Conservation (phyloP, 1,140 invertebrate genomes). For the Rhagoletis pomonella region DNA sequence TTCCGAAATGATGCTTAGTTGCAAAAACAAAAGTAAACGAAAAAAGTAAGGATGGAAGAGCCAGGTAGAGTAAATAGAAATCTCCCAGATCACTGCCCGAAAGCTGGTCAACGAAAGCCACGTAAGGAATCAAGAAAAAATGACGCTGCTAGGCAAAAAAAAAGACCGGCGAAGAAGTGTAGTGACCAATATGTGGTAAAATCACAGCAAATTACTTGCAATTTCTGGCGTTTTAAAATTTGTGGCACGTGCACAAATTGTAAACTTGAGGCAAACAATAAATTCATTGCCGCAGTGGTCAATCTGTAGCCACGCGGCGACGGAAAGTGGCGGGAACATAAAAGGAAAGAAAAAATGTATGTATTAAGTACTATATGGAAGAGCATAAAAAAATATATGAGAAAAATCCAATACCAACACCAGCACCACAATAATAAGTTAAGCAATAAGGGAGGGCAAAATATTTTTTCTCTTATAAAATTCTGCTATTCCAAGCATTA, state of each 20-base stretch:
- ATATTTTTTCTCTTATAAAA: no score
- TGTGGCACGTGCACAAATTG: constrained; percentile 72
- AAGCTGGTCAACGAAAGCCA: background rate
- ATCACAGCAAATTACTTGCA: constrained; percentile 13
- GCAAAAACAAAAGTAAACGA: background rate
- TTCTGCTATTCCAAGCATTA: no score
- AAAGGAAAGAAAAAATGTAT: background rate
- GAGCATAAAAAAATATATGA: background rate
- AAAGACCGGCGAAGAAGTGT: background rate
- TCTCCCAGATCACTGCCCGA: no score
- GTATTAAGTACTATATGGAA: background rate
- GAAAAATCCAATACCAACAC: background rate
- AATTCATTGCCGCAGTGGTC: constrained; percentile 60
- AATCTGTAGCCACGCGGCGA: background rate
- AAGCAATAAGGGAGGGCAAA: no score
- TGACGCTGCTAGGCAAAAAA: background rate
- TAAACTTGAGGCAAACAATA: constrained; percentile 73
- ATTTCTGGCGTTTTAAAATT: constrained; percentile 62
- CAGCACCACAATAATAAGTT: no score
- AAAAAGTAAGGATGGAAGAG: no score
- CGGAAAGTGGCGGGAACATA: background rate
- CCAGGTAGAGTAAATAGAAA: no score
- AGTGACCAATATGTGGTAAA: constrained; percentile 5
- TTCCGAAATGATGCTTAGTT: background rate
- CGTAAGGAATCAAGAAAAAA: background rate